Conservation (phyloP, 2,888 invertebrate genomes). For the Tenthredo mesomela region DNA sequence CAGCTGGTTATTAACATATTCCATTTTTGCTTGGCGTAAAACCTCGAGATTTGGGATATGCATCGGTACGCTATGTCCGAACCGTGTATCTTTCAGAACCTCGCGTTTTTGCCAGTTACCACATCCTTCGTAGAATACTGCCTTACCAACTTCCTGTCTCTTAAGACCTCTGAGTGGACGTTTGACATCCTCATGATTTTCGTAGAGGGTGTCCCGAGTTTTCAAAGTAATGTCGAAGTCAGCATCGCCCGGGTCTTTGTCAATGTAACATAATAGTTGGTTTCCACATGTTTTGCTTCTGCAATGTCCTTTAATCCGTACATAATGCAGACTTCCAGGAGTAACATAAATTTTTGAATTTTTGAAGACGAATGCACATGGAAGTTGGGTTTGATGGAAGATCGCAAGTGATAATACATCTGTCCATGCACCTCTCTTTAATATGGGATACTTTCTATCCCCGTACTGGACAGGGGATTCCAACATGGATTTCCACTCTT, state of each 20-base stretch:
- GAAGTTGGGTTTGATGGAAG: no score
- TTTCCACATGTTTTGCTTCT: no score
- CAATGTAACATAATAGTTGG: no score
- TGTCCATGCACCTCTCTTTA: no score
- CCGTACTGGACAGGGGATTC: no score
- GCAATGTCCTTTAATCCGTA: no score
- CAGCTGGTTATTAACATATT: conserved; percentile 1
- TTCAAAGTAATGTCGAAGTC: background rate
- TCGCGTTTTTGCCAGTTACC: conserved; percentile 37
- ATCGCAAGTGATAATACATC: no score
- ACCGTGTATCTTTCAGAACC: background rate
- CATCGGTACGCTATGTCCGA: background rate
- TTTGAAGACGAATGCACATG: no score
- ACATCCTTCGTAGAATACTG: conserved; percentile 41
- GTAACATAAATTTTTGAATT: no score
- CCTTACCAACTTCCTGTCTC: conserved; percentile 35
- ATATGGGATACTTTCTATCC: no score
- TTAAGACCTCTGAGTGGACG: conserved; percentile 50
- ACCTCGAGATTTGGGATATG: background rate
- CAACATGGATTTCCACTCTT: no score
- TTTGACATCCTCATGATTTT: conserved; percentile 34
- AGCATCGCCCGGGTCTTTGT: background rate
- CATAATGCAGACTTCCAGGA: no score
- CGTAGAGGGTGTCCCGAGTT: background rate
- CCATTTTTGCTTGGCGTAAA: conserved; percentile 36